Base-by-base conservation (phyloP, 2,113 vertebrate genomes). In the Serilophus lunatus region DNA sequence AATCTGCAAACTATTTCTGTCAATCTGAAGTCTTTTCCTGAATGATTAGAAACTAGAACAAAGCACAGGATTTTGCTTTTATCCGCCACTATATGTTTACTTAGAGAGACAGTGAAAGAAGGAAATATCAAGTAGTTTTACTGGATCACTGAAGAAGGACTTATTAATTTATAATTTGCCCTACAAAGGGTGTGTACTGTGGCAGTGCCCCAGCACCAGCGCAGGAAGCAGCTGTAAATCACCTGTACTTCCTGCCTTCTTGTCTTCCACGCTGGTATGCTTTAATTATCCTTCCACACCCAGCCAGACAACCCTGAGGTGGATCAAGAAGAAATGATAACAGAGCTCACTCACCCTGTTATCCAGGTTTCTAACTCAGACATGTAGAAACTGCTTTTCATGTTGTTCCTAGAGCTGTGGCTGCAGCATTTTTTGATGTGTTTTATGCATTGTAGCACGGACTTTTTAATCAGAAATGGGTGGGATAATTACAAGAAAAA, bases 221-320 rank as follows among this genome's bases (percentile, higher is more conserved):
- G 13, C 56, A 63, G 64, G 49, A 59, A 63, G 23, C 47, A 79
- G 10, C 16, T 47, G 25, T 28, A 47, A 26, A 11, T 77, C 33
- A 31, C 23, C 47, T 45, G 3, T 49, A 7, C 42, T 50, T 61
- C 47, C 50, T 33, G 18, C 35, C 7, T 6, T 19, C 33, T 50
- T 50, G 31, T 18, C 25, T 29, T 69, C 59, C 5, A 1, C 0
- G 3, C 28, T 51, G 44, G 1, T 40, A 18, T 1, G 2, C 47
- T 88, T 88, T 59, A 59, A 80, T 65, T 56, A 18, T 35, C 40
- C 29, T 59, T 64, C 22, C 38, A 42, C 11, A 51, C 20, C 36
- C 23, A 74, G 16, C 35, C 51, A 51, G 60, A 26, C 15, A 86
- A 18, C 26, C 51, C 38, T 18, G 60, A 68, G 26, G 6, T 35